A percentile compares a stretch with the other conserved stretches of the same genome.
Conservation (phyloP, 2,113 vertebrate species). For the Protomyctophum bolini region DNA sequence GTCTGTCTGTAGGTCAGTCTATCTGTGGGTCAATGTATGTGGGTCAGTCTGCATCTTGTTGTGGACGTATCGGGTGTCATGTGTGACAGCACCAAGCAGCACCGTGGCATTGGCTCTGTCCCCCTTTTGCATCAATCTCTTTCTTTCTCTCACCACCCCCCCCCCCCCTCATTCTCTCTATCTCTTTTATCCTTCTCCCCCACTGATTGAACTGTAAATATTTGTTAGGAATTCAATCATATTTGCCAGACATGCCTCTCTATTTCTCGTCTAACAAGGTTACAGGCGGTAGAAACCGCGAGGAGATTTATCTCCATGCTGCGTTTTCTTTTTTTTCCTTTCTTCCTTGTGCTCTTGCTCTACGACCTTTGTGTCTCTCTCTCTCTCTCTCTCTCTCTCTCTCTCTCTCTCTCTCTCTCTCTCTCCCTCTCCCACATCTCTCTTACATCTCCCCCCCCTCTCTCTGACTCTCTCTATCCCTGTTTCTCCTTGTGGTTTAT, state of each 20-base stretch:
- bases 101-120: too few relatives aligned
- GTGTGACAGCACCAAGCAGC: too few relatives aligned
- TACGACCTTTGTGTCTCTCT: background rate
- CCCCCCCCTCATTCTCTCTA: too few relatives aligned
- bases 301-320: background rate
- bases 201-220: too few relatives aligned
- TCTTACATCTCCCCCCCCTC: background rate
- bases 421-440: background rate
- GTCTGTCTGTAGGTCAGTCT: too few relatives aligned
- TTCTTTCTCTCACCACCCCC: too few relatives aligned
- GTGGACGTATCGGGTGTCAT: too few relatives aligned
- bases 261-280: background rate
- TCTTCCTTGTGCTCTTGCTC: background rate
- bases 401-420: background rate
- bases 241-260: background rate
- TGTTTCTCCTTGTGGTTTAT: slow-evolving; percentile 54
- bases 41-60: too few relatives aligned
- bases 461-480: background rate
- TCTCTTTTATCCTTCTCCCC: too few relatives aligned
- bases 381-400: slow-evolving; percentile 3
- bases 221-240: too few relatives aligned
- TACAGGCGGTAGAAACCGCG: background rate
- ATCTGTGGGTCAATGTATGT: too few relatives aligned
- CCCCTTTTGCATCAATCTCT: too few relatives aligned
- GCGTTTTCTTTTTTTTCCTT: background rate